Conservation (phyloP, 2,888 invertebrate genomes). For the Chaetogeoica ovagalla region DNA sequence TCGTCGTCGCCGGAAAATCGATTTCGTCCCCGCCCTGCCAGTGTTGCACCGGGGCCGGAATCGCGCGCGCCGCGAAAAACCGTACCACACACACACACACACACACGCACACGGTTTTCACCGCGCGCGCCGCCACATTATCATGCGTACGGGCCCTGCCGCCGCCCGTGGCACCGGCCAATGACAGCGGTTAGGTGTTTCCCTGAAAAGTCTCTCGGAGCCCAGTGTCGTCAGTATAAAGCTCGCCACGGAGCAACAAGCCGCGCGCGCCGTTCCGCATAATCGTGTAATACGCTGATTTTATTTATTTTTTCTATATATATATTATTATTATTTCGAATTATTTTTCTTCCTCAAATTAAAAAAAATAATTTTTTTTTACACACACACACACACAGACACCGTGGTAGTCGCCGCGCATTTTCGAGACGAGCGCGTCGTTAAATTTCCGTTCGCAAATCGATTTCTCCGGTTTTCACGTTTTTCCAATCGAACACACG, state of each 20-base stretch:
- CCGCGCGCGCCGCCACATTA: conserved; percentile 39
- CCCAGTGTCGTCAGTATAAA: conserved; percentile 42
- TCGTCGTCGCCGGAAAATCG: conserved; percentile 28
- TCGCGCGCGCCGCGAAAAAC: conserved; percentile 19
- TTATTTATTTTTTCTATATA: neutral
- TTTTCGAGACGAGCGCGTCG: conserved; percentile 5
- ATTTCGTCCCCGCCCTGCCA: conserved; percentile 13
- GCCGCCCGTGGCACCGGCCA: conserved; percentile 31
- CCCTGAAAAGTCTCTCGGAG: conserved; percentile 36
- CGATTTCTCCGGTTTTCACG: too few relatives aligned
- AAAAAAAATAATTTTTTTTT: too few relatives aligned
- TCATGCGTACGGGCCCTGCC: conserved; percentile 28
- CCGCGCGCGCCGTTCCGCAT: conserved; percentile 20
- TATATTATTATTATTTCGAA: neutral
- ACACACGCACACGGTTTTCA: conserved; percentile 24
- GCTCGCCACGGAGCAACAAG: conserved; percentile 43
- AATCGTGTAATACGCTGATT: neutral
- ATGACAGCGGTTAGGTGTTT: conserved; percentile 46
- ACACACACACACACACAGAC: too few relatives aligned
- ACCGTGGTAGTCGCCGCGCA: neutral
- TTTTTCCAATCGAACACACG: neutral
- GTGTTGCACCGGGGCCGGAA: neutral
- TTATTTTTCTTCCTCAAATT: too few relatives aligned
- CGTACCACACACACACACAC: neutral
- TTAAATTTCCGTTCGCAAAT: neutral